phyloP scores from a whole-genome alignment of 2,888 invertebrate species.

The Drosophila macrospina region DNA sequence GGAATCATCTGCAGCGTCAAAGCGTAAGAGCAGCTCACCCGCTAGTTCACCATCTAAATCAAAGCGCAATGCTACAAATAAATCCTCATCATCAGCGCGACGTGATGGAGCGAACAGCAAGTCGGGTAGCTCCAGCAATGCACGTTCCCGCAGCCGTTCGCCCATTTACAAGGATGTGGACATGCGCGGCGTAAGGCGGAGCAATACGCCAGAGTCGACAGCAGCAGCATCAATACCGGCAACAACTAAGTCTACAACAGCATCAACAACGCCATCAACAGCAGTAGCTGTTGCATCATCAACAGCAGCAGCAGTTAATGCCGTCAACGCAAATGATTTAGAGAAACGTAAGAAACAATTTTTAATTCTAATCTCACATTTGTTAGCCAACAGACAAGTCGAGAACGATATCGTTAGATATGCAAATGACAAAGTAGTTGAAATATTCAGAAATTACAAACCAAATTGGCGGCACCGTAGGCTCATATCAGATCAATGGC shows the following conservation, averaged over 20 bases:
- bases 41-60: constrained; percentile 75
- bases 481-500: constrained; percentile 45
- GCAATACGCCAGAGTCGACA: constrained; percentile 61
- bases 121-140: constrained; percentile 34
- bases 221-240: constrained; percentile 1
- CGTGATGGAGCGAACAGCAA: constrained; percentile 25
- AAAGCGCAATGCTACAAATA: constrained; percentile 68
- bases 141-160: constrained; percentile 82
- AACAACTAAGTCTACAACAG: constrained; percentile 24
- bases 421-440: constrained; percentile 66
- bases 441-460: constrained; percentile 70
- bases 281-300: constrained; percentile 34
- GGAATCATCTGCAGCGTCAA: constrained; percentile 60
- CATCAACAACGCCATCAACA: constrained; percentile 40
- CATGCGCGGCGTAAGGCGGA: constrained; percentile 64
- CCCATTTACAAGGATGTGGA: constrained; percentile 80
- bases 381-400: constrained; percentile 66
- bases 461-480: constrained; percentile 72
- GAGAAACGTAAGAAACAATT: constrained; percentile 85
- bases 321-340: constrained; percentile 77
- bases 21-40: constrained; percentile 81
- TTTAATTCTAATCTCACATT: constrained; percentile 75
- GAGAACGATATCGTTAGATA: constrained; percentile 31
- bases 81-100: constrained; percentile 46
- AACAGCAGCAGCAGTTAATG: constrained; percentile 45